Base-by-base conservation (phyloP, 2,888 invertebrate species). In the Tinea pellionella region DNA sequence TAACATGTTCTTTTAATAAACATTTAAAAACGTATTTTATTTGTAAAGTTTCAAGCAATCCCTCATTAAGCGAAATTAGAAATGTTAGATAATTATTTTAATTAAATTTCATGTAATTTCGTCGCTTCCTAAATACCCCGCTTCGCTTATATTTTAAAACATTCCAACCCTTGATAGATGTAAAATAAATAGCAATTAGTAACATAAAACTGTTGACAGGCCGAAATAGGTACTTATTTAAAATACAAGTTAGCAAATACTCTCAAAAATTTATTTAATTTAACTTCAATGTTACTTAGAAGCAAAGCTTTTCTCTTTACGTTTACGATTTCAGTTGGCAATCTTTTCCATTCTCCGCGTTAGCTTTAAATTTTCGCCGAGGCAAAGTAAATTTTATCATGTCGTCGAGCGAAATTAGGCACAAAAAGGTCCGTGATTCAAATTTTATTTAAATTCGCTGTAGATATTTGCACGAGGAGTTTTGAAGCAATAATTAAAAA, bases 371-470 rank as follows among this genome's bases (percentile, higher is more conserved):
- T 57, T 57, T 57, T 30, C 32, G 32, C 32, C n/a, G 57, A 32
- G 7, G 30, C 57, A 15, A 32, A 57, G 57, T 57, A 57, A 57
- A 57, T 57, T 57, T 57, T 32, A 57, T 57, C 32, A 57, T 57
- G 57, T 57, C 57, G 57, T 24, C 32, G 32, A 16, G 32, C 32
- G 30, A 57, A 57, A 57, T 32, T 32, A 57, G 32, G 32, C 30
- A 57, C 57, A 57, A 57, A 53, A 57, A 57, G 57, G 57, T 57
- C 32, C 29, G 32, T 32, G 32, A 57, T 57, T 57, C 32, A 57
- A 57, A 32, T 32, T 57, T 57, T 32, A 57, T 57, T 57, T 32
- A 57, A 57, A 57, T 53, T 24, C 53, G 53, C 24, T 24, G 18
- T 13, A 15, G n/a, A n/a, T 15, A 47, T 53, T 53, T 53, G 53